These are phyloP conservation scores for Eristalis pertinax DNA, from an alignment of 2,888 invertebrate genomes.

Conservation along the genomic window DNA sequence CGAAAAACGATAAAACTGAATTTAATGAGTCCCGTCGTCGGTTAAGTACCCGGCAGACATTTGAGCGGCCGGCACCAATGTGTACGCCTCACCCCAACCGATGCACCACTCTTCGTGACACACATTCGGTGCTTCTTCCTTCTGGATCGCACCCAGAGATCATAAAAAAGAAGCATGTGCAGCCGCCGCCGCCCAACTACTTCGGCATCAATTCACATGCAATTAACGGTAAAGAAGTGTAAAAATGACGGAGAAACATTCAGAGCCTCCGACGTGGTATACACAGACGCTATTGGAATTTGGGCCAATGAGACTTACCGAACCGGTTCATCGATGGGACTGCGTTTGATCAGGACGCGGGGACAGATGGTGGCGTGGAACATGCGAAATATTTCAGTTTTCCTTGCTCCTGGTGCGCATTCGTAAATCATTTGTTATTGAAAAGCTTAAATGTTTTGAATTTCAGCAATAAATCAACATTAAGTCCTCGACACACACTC, in stretches of 20 bases:
- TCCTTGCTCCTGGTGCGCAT: constrained; percentile 24
- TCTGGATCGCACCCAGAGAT: constrained; percentile 7
- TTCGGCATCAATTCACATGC: constrained; percentile 49
- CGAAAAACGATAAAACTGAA: constrained; percentile 44
- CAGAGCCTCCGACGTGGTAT: neutral
- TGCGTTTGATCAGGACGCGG: neutral
- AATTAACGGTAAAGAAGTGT: constrained; percentile 56
- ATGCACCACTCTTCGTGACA: constrained; percentile 11
- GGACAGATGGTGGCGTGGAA: neutral
- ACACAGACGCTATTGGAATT: constrained; percentile 28
- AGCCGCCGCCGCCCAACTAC: constrained; percentile 35
- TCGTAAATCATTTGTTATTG: constrained; percentile 40
- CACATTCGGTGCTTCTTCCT: constrained; percentile 5
- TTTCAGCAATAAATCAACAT: constrained; percentile 50
- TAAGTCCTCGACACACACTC: constrained; percentile 23
- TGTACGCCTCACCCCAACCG: neutral
- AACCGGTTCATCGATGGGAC: constrained; percentile 1
- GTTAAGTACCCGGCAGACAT: constrained; percentile 11
- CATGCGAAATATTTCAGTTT: neutral
- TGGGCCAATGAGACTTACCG: constrained; percentile 43
- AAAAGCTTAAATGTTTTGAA: constrained; percentile 27
- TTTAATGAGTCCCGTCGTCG: constrained; percentile 56
- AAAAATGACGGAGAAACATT: constrained; percentile 9
- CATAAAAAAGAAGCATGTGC: constrained; percentile 41
- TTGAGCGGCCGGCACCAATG: neutral